Evolutionary conservation across 2,113 vertebrate species (phyloP), one percentile per base, ranked within the genome.

Genomic region (Puffinus mauretanicus): DNA sequence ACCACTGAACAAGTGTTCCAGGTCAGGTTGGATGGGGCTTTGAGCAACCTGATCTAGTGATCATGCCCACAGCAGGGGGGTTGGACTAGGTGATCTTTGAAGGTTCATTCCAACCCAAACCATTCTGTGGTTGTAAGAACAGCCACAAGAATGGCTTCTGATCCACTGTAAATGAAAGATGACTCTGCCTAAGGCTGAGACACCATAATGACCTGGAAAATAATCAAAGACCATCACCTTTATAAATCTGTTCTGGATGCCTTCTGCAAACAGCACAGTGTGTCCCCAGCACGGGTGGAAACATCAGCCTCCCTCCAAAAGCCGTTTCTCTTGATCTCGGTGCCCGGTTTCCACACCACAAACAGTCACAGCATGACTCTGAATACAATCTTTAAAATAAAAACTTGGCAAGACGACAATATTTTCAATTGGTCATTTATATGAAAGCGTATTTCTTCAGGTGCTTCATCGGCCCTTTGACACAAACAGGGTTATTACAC

Each of bases 311-410:
- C 62, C 18, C 54, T 17, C 54, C 38, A 52, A 46, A 78, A 70
- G 2, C n/a, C 12, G 3, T 6, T 76, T 44, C 36, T 49, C 62
- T 42, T 64, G 27, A 26, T 36, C 40, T 52, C 0, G 0, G 7
- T 3, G 22, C 32, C 46, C 1, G 0, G 34, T 29, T 62, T 66
- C 73, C 66, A 40, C 15, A 16, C 26, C 61, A 64, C 60, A 76
- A 79, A 2, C 0, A 29, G 25, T 36, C 71, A 65, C 67, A 61
- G 34, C 75, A 21, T 1, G 38, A 29, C 58, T n/a, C 78, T 38
- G 21, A 65, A 82, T 17, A 46, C 26, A 13, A 69, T 6, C 54
- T 82, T 64, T 52, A 27, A 55, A 83, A 46, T 24, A 60, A 85
- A 75, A 67, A 15, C 62, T 44, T 65, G 62, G n/a, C 36, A 49